A percentile compares a stretch with the other conserved stretches of the same genome.
phyloP scores from a whole-genome alignment of 2,113 vertebrate genomes.

The Pandion haliaetus region DNA sequence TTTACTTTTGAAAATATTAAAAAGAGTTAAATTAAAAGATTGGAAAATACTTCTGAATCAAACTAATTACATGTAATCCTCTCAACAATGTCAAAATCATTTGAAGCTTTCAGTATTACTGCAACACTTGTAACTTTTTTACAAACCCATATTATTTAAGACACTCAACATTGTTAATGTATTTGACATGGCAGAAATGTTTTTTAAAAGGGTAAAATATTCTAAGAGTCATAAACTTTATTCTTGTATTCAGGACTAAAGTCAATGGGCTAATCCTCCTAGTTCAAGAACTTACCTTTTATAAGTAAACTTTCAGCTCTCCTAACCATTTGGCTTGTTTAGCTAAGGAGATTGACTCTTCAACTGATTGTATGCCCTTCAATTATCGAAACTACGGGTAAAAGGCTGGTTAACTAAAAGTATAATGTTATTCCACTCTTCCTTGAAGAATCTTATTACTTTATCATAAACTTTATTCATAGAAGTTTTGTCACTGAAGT shows the following conservation, averaged over 20 bases:
- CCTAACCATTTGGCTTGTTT: not conserved
- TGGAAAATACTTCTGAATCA: not conserved
- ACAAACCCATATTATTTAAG: not conserved
- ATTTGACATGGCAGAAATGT: not conserved
- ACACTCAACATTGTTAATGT: not conserved
- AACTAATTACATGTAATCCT: not conserved
- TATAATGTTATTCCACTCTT: not conserved
- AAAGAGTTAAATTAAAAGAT: not conserved
- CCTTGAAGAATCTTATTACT: not conserved
- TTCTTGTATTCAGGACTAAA: not conserved
- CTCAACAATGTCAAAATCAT: not conserved
- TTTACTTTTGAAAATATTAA: not conserved
- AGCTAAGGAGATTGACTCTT: fast-evolving
- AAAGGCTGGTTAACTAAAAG: not conserved
- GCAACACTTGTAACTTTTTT: not conserved
- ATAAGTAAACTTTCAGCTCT: not conserved
- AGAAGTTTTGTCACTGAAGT: not conserved
- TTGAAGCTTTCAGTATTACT: not conserved
- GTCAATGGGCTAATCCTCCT: not conserved
- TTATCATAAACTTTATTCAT: not conserved
- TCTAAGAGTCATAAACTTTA: not conserved
- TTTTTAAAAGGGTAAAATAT: not conserved
- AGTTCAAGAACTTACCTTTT: not conserved
- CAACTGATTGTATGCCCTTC: fast-evolving
- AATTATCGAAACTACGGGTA: not conserved